A percentile compares a stretch with the other conserved stretches of the same genome.
phyloP scores from a whole-genome alignment of 2,888 invertebrate genomes.

The Stenchaetothrips biformis region DNA sequence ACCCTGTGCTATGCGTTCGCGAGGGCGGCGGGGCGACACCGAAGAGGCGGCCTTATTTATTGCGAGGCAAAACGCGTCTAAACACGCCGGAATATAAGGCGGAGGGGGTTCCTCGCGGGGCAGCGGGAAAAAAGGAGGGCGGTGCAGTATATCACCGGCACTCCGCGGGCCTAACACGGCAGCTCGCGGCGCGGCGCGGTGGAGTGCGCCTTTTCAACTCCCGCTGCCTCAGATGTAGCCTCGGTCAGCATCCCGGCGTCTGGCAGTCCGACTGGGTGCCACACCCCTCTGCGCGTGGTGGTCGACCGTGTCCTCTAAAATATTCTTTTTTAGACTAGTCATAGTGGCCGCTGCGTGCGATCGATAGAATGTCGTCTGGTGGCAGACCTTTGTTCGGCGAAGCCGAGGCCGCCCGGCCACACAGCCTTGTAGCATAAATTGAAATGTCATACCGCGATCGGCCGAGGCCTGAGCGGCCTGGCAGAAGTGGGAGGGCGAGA shows the following conservation, averaged over 20 bases:
- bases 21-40: background rate
- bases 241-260: too few species aligned
- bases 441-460: slow-evolving; percentile 18
- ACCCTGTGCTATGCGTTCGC: background rate
- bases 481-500: background rate
- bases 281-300: too few species aligned
- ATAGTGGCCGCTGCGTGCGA: background rate
- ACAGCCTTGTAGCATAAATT: slow-evolving; percentile 19
- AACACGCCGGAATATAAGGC: background rate
- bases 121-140: background rate
- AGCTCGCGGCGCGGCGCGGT: too few species aligned
- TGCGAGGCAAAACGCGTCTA: slow-evolving; percentile 8
- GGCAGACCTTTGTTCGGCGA: background rate
- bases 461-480: background rate
- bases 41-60: background rate
- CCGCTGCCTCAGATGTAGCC: too few species aligned
- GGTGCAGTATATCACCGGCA: background rate
- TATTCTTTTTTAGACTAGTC: too few species aligned
- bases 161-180: too few species aligned
- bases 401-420: background rate
- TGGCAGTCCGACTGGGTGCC: too few species aligned
- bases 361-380: background rate
- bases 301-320: too few species aligned
- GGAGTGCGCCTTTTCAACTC: too few species aligned
- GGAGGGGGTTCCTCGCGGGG: background rate